phyloP scores from a whole-genome alignment of 2,888 invertebrate species.

The Rhodophaea formosa region DNA sequence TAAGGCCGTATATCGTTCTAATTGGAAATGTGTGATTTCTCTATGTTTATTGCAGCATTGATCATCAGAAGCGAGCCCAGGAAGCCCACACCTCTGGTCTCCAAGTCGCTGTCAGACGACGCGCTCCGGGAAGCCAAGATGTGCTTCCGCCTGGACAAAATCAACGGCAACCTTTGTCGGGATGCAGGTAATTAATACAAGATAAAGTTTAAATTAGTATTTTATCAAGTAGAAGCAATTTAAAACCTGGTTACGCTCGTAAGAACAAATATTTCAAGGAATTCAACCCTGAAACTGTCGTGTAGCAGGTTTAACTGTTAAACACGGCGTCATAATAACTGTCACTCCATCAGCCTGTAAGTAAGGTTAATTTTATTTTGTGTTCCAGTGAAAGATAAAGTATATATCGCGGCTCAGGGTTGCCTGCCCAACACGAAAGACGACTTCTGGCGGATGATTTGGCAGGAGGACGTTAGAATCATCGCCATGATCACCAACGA shows the following conservation, averaged over 20 bases:
- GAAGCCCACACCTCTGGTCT: slow-evolving; percentile 46
- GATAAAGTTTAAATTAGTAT: too few species aligned
- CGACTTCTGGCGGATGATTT: slow-evolving; percentile 99
- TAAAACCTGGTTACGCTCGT: too few species aligned
- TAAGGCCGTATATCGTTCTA: too few species aligned
- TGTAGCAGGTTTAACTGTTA: too few species aligned
- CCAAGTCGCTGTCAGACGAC: slow-evolving; percentile 64
- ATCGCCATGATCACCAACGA: slow-evolving; percentile 99
- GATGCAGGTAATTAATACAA: slow-evolving; percentile 43
- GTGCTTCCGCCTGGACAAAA: slow-evolving; percentile 53
- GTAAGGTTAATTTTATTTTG: not conserved
- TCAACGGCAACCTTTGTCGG: slow-evolving; percentile 51
- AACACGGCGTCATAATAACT: too few species aligned
- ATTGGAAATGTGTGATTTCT: not conserved
- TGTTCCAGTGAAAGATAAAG: slow-evolving; percentile 76
- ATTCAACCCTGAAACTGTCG: too few species aligned
- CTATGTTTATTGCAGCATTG: slow-evolving; percentile 47
- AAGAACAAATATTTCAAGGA: too few species aligned
- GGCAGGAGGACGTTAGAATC: slow-evolving; percentile 97
- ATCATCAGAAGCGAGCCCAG: slow-evolving; percentile 45
- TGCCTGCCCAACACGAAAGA: slow-evolving; percentile 93
- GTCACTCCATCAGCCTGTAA: too few species aligned
- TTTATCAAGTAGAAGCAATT: too few species aligned
- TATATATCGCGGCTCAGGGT: slow-evolving; percentile 95
- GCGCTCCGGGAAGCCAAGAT: slow-evolving; percentile 56